Percentiles rank a stretch among this genome's conserved stretches.
Conservation (phyloP, 2,888 invertebrate genomes). For the Malthinus flaveolus region DNA sequence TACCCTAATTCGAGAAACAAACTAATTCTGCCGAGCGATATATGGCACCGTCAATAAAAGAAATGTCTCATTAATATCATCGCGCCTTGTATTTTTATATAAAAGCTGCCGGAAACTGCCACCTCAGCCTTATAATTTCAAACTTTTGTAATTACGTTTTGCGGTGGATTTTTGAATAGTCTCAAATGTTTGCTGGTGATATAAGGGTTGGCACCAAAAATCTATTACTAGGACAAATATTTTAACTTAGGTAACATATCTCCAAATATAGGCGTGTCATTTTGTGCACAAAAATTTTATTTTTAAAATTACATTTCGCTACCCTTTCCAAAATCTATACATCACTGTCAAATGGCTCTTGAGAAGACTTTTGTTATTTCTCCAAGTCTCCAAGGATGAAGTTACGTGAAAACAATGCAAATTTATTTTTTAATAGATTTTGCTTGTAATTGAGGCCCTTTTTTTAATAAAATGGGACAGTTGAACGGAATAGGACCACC, state of each 20-base stretch:
- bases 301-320: constrained; percentile 23
- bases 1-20: constrained; percentile 26
- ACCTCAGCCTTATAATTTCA: constrained; percentile 26
- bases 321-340: constrained; percentile 29
- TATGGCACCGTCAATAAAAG: constrained; percentile 36
- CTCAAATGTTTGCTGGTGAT: constrained; percentile 8
- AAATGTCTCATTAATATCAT: constrained; percentile 36
- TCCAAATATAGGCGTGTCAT: constrained; percentile 31
- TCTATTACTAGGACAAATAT: constrained; percentile 29
- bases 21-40: constrained; percentile 35
- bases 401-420: neutral
- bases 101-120: constrained; percentile 28
- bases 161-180: constrained; percentile 24
- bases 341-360: constrained; percentile 30
- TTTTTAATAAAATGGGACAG: constrained; percentile 18
- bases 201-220: constrained; percentile 22
- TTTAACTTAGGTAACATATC: constrained; percentile 19
- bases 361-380: neutral
- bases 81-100: constrained; percentile 30
- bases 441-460: neutral
- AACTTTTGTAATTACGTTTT: constrained; percentile 22
- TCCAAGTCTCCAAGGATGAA: neutral
- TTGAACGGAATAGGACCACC: constrained; percentile 26
- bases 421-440: neutral
- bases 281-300: constrained; percentile 30